phyloP scores from a whole-genome alignment of 1,140 invertebrate species.

The Polyergus mexicanus region DNA sequence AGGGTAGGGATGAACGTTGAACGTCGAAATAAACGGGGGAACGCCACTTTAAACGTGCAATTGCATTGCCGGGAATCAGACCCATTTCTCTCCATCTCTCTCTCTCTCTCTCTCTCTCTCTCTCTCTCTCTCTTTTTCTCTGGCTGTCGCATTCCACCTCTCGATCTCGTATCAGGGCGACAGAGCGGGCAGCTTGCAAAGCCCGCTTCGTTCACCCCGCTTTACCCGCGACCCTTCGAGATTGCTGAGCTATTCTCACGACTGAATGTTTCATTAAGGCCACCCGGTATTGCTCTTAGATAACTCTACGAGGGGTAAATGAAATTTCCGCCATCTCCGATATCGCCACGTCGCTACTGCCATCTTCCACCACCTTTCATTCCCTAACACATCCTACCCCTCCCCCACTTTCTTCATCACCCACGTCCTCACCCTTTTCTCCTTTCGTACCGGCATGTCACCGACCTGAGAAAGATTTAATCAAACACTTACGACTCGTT shows the following conservation, averaged over 20 bases:
- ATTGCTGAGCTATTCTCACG: constrained; percentile 87
- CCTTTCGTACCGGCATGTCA: constrained; percentile 29
- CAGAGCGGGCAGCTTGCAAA: constrained; percentile 62
- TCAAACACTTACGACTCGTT: constrained; percentile 84
- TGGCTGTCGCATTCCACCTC: constrained; percentile 36
- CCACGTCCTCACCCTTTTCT: constrained; percentile 40
- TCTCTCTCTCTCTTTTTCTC: constrained; percentile 64
- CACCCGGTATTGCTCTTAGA: constrained; percentile 87
- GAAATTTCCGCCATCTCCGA: constrained; percentile 87
- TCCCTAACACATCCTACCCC: constrained; percentile 71
- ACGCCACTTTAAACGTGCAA: constrained; percentile 86
- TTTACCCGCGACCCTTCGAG: constrained; percentile 84
- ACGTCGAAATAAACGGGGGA: constrained; percentile 85
- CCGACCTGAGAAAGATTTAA: constrained; percentile 80
- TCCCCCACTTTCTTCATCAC: background rate
- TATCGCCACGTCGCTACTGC: constrained; percentile 81
- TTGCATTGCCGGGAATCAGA: constrained; percentile 87
- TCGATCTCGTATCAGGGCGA: constrained; percentile 57
- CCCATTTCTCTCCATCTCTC: constrained; percentile 80
- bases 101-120: constrained; percentile 24
- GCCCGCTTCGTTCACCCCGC: constrained; percentile 67
- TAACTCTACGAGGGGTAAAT: constrained; percentile 87
- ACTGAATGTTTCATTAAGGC: constrained; percentile 87
- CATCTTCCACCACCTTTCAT: constrained; percentile 75
- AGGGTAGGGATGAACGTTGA: constrained; percentile 78